A percentile compares a stretch with the other conserved stretches of the same genome.
These are phyloP conservation scores for Sesia bembeciformis DNA, from an alignment of 2,888 invertebrate species.

Conservation along the genomic window DNA sequence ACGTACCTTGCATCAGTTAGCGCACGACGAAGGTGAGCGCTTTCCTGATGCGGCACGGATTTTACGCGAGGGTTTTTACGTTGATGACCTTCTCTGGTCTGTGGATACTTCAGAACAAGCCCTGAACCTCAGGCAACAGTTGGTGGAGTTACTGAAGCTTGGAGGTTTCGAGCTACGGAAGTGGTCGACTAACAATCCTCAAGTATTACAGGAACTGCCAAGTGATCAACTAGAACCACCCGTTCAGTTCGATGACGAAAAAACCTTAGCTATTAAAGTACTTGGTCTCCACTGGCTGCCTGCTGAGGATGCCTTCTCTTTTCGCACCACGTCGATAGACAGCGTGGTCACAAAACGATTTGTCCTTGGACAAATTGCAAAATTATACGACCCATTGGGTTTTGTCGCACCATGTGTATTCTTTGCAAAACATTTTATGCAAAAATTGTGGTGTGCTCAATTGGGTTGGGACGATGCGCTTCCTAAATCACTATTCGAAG, in stretches of 20 bases:
- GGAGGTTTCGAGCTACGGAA: neutral
- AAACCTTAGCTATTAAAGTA: too few relatives aligned
- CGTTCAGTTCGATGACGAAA: neutral
- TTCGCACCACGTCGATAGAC: neutral
- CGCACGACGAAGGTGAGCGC: conserved; percentile 2
- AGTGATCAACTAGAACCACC: neutral
- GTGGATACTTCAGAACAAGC: too few relatives aligned
- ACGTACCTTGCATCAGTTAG: conserved; percentile 2
- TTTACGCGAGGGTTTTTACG: conserved; percentile 1
- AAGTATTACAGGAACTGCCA: neutral
- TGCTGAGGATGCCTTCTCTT: too few relatives aligned
- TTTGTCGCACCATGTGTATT: conserved; percentile 8
- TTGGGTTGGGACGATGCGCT: neutral
- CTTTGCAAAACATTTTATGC: conserved; percentile 9
- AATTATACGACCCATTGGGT: conserved; percentile 11
- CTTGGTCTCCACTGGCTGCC: too few relatives aligned
- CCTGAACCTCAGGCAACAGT: too few relatives aligned
- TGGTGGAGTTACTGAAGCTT: neutral
- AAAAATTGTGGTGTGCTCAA: conserved; percentile 2
- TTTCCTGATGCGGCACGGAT: neutral
- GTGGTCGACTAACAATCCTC: neutral
- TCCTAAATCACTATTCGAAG: neutral
- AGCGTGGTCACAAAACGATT: conserved; percentile 6
- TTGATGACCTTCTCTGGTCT: conserved; percentile 1
- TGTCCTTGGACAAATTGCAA: conserved; percentile 8